Evolutionary conservation across 2,888 invertebrate genomes (phyloP), one percentile per base, ranked within the genome.

Genomic region (Polia nebulosa): DNA sequence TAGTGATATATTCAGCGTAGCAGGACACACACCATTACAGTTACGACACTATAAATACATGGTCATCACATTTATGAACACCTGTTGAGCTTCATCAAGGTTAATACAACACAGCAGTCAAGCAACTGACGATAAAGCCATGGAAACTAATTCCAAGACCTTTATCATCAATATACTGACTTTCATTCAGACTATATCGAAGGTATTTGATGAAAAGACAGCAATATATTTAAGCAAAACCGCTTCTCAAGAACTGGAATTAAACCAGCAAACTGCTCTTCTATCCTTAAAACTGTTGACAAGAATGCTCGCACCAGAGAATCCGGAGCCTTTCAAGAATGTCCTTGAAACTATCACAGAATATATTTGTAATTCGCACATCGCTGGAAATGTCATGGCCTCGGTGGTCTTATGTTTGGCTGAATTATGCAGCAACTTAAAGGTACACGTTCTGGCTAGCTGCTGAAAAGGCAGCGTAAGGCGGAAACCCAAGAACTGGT

Each of bases 31-130:
- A 0, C 96, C 97, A 0, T 97, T 98, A 85, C 98, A 98, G 81
- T 94, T 98, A 61, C 96, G 98, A 3, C 98, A 99, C 89, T 99
- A 97, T 89, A 98, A 98, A 92, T 98, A 98, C 86, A 96, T 97
- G 0, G 94, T 97, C 29, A 94, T 99, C 22, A 97, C 97, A 32
- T 98, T 98, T 81, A 96, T 98, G 58, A 96, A 97, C 11, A 96
- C 96, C 22, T 95, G 98, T 45, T 94, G 98, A 59, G 96, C 97
- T 1, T 97, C 97, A 0, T 93, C 96, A 0, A 96, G 97, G 71
- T 97, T 98, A 82, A 96, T 98, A 2, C 96, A 96, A 53, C 96
- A 97, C 89, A 96, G 96, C 17, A 96, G 96, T 1, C 89, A 94
- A 62, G 91, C 97, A 1, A 88, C 91, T 1, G 90, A 96, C 13